These are phyloP conservation scores for Rousettus leschenaultii DNA, from an alignment of 2,113 vertebrate species.

Conservation along the genomic window DNA sequence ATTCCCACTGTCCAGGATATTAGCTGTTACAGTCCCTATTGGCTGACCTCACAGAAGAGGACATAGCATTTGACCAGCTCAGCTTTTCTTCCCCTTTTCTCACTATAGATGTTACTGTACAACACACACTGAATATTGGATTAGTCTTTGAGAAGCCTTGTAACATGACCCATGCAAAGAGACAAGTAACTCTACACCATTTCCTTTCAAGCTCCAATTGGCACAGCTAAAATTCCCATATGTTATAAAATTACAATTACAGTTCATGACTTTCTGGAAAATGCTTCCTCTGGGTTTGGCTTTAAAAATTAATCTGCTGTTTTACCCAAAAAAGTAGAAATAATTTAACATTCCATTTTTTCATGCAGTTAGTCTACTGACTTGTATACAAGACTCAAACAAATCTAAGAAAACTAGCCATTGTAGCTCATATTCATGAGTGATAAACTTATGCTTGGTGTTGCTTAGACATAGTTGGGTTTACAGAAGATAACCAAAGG, in stretches of 20 bases:
- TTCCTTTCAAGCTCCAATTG: constrained; percentile 55
- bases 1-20: constrained; percentile 85
- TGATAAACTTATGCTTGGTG: neutral
- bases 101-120: constrained; percentile 69
- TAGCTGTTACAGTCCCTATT: constrained; percentile 76
- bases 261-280: constrained; percentile 55
- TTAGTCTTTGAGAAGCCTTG: constrained; percentile 37
- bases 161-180: constrained; percentile 49
- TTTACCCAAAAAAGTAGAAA: constrained; percentile 6
- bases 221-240: constrained; percentile 35
- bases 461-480: neutral
- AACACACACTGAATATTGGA: neutral
- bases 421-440: neutral
- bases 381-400: neutral
- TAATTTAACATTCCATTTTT: constrained; percentile 33
- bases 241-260: constrained; percentile 15
- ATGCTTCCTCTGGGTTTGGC: constrained; percentile 59
- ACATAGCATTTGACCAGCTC: constrained; percentile 74
- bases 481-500: neutral
- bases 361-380: neutral
- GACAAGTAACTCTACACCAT: neutral
- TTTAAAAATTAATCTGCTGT: constrained; percentile 35
- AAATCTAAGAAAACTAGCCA: neutral
- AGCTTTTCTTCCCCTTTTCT: constrained; percentile 70
- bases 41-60: constrained; percentile 78